phyloP scores from a whole-genome alignment of 2,113 vertebrate species.

The Leucopternis melanops region DNA sequence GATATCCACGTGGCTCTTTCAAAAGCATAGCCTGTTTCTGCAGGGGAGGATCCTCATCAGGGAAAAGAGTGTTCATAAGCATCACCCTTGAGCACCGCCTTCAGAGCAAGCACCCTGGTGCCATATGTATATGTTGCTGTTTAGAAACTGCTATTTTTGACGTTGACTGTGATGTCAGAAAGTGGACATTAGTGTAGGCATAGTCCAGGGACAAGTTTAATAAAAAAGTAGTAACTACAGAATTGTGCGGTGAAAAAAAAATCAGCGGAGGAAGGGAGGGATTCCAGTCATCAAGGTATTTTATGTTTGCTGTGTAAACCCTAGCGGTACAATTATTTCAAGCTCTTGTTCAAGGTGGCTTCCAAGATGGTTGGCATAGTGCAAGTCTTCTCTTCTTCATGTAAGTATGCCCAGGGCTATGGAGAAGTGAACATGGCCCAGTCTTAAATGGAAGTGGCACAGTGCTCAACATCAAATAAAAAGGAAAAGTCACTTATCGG shows the following conservation, averaged over 20 bases:
- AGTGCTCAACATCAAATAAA: background rate
- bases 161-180: background rate
- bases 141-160: background rate
- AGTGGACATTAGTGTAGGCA: background rate
- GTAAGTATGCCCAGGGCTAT: background rate
- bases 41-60: background rate
- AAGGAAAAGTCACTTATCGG: background rate
- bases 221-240: background rate
- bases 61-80: background rate
- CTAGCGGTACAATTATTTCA: background rate
- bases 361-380: background rate
- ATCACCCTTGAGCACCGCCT: background rate
- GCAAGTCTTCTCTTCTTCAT: background rate
- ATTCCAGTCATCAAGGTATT: background rate
- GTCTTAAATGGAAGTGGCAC: background rate
- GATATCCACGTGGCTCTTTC: background rate
- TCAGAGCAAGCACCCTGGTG: background rate
- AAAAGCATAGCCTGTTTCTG: background rate
- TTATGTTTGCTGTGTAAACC: background rate
- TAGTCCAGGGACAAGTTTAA: background rate
- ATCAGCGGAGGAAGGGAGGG: background rate
- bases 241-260: background rate
- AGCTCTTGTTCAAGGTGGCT: background rate
- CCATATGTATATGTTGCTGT: background rate
- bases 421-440: background rate